Base-by-base conservation (phyloP, 1,140 invertebrate genomes). In the Camponotus floridanus region DNA sequence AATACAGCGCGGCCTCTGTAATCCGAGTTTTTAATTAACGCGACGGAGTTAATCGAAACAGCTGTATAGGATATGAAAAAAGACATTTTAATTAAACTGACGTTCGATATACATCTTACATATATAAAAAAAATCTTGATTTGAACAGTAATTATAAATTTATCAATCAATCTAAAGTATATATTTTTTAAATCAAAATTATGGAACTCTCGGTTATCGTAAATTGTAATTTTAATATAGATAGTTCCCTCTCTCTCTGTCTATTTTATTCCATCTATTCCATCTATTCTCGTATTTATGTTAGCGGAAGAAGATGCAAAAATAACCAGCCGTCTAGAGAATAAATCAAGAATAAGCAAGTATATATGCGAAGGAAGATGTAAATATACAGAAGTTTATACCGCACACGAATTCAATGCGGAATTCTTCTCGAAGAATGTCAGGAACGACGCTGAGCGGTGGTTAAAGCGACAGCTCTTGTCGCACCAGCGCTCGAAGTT, bases 11-110 rank as follows among this genome's bases (percentile, higher is more conserved):
- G 31, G 36, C 11, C 64, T 70, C 15, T n/a, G 5, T 5, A n/a
- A 70, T 57, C 36, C 39, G 21, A 57, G 70, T 70, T 26, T 26
- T 26, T 55, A 55, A 80, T 80, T 70, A 70, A 70, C 62, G 21
- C 8, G 4, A 45, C 31, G 9, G 21, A 8, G 7, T 51, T 11
- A 33, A 33, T 78, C 7, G 3, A 18, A n/a, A 78, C 11, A 45
- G 31, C 57, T 76, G 15, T 26, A 33, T 61, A 33, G 7, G 13
- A 51, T 51, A 51, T 64, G 5, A 62, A 64, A 18, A 18, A 15
- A 5, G 2, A 36, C 18, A 8, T 15, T 36, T 65, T 18, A 7
- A 61, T 61, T 26, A 31, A 61, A 61, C 59, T 26, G 31, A 61
- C 8, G 31, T 31, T 61, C n/a, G 9, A 26, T 57, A 26, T 57